These are phyloP conservation scores for Oenanthe oenanthe DNA, from an alignment of 2,113 vertebrate species.

Conservation along the genomic window DNA sequence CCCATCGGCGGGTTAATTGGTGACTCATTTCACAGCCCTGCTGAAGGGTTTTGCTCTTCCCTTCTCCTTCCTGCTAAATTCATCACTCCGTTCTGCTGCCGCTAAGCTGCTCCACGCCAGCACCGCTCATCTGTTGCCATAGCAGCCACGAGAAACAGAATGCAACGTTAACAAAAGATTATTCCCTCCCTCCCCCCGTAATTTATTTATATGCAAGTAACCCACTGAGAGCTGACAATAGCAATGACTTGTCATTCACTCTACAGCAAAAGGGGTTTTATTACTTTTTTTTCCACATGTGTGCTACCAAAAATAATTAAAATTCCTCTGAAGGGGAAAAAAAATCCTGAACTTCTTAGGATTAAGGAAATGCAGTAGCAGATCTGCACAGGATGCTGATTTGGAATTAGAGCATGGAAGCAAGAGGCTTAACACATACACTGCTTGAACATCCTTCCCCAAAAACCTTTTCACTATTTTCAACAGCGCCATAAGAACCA, in stretches of 20 bases:
- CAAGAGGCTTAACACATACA: conserved; percentile 3
- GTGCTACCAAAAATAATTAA: neutral
- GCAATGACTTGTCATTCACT: neutral
- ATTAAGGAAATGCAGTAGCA: conserved; percentile 29
- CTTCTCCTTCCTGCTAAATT: neutral
- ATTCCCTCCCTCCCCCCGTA: neutral
- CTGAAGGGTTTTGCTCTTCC: neutral
- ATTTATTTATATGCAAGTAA: conserved; percentile 58
- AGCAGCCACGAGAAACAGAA: conserved; percentile 45
- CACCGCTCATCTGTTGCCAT: conserved; percentile 51
- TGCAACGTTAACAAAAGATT: conserved; percentile 28
- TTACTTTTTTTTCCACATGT: neutral
- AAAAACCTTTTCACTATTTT: neutral
- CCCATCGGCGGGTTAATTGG: neutral
- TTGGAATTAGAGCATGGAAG: conserved; percentile 22
- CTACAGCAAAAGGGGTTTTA: neutral
- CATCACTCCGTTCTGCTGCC: neutral
- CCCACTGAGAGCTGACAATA: conserved; percentile 22
- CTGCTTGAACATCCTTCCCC: neutral
- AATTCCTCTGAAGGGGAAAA: neutral
- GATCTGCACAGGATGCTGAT: conserved; percentile 21
- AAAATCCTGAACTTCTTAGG: neutral
- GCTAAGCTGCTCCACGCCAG: neutral
- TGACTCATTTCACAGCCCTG: neutral
- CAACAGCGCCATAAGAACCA: neutral